Conservation (phyloP, 2,888 invertebrate species). For the Autographa pulchrina region DNA sequence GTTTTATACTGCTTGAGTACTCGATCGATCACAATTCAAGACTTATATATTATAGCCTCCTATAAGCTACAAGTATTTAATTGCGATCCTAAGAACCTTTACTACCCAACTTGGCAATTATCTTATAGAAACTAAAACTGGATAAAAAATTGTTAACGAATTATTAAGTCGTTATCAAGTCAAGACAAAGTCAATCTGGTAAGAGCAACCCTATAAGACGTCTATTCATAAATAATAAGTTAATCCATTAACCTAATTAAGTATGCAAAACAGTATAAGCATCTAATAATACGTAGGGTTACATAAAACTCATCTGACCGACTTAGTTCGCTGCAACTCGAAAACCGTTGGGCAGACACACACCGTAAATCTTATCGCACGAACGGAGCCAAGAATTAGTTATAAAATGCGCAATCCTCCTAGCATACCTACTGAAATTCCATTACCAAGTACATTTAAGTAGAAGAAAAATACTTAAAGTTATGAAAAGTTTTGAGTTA, state of each 20-base stretch:
- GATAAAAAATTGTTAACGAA: too few relatives aligned
- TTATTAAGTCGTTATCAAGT: too few relatives aligned
- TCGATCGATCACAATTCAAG: not conserved
- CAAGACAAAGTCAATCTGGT: not conserved
- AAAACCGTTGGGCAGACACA: constrained; percentile 56
- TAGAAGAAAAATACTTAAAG: constrained; percentile 47
- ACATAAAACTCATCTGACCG: constrained; percentile 51
- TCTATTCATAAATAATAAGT: constrained; percentile 1
- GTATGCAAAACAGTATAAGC: constrained; percentile 28
- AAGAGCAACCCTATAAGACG: not conserved
- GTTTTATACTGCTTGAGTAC: not conserved
- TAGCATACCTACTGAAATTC: constrained; percentile 48
- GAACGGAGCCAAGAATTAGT: constrained; percentile 59
- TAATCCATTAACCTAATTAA: constrained; percentile 41
- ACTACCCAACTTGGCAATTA: too few relatives aligned
- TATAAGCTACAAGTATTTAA: too few relatives aligned
- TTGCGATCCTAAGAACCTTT: too few relatives aligned
- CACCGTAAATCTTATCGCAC: constrained; percentile 60
- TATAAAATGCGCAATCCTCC: constrained; percentile 56
- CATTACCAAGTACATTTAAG: constrained; percentile 47
- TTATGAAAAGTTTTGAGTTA: constrained; percentile 52
- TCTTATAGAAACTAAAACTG: too few relatives aligned
- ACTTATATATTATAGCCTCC: too few relatives aligned
- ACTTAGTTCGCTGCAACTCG: constrained; percentile 47
- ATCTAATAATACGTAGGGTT: constrained; percentile 45